These are phyloP conservation scores for Atta cephalotes DNA, from an alignment of 1,140 invertebrate species.

Conservation along the genomic window DNA sequence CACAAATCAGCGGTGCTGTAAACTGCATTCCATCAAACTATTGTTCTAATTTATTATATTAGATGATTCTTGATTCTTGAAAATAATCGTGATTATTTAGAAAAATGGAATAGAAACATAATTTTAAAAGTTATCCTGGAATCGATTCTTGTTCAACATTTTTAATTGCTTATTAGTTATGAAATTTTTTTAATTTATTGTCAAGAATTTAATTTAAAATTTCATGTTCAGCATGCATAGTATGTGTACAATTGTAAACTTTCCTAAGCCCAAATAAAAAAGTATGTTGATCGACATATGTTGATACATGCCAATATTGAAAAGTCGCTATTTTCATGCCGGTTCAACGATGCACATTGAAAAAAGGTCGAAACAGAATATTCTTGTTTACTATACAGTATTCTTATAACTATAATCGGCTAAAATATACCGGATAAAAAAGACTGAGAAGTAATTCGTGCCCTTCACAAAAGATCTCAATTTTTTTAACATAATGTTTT, in stretches of 20 bases:
- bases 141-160: conserved; percentile 7
- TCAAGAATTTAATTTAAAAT: background rate
- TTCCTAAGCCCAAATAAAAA: background rate
- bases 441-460: background rate
- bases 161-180: background rate
- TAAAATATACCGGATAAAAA: background rate
- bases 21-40: conserved; percentile 8
- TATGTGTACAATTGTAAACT: background rate
- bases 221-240: background rate
- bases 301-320: background rate
- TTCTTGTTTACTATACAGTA: background rate
- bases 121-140: background rate
- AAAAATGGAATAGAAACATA: background rate
- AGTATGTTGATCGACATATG: background rate
- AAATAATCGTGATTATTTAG: conserved; percentile 11
- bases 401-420: background rate
- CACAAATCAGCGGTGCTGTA: conserved; percentile 50
- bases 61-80: background rate
- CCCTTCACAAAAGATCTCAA: background rate
- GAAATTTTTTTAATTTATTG: background rate
- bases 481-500: conserved; percentile 3
- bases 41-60: background rate
- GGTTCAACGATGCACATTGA: background rate
- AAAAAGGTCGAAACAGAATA: conserved; percentile 2
- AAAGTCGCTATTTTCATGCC: background rate